Evolutionary conservation across 1,140 invertebrate species (phyloP).

Genomic region (Copidosoma floridanum): DNA sequence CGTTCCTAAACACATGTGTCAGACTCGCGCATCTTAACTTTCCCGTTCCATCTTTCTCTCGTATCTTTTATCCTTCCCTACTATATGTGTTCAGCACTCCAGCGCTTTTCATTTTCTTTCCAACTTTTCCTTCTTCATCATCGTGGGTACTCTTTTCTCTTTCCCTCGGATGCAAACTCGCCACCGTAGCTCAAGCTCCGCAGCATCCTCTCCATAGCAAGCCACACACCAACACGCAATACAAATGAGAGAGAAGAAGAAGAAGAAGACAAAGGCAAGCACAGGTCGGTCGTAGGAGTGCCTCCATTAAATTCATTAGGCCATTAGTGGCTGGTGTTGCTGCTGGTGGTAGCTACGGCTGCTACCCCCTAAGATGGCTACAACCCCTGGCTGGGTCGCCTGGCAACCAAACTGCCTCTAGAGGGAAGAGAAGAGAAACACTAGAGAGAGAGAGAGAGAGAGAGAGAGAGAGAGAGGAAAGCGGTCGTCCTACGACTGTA

Average conservation of each 20-base stretch:
- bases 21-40: no score
- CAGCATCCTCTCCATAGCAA: neutral
- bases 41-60: no score
- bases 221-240: neutral
- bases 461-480: neutral
- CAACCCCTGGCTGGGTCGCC: constrained; percentile 56
- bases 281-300: neutral
- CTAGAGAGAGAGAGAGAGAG: neutral
- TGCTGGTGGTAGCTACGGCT: neutral
- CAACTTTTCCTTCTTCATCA: no score
- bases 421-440: constrained; percentile 3
- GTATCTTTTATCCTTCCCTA: no score
- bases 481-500: neutral
- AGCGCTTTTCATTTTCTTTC: no score
- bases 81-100: no score
- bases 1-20: no score
- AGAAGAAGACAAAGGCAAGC: constrained; percentile 3
- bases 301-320: constrained; percentile 60
- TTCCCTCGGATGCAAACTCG: no score
- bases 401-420: constrained; percentile 45
- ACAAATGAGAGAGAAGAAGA: constrained; percentile 1
- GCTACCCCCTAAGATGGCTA: no score
- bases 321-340: constrained; percentile 49
- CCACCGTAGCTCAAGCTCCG: neutral
- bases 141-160: no score